Evolutionary conservation across 2,113 vertebrate genomes (phyloP), one percentile per base, ranked within the genome.

Genomic region (Cebidichthys violaceus): DNA sequence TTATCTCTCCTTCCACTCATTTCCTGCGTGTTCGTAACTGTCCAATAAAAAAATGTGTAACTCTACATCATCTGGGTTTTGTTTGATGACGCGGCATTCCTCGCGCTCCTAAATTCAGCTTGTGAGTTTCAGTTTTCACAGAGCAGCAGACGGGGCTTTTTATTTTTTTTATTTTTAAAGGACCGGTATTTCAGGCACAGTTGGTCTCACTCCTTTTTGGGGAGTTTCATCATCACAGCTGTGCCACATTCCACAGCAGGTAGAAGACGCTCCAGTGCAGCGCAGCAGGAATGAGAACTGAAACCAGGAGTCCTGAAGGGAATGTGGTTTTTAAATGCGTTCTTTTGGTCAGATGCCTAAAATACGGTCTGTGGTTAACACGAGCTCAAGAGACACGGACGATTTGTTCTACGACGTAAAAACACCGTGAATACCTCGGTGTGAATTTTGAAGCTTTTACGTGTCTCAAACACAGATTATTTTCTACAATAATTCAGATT

Each of bases 181-280:
- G 62, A 59, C 71, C 20, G 60, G 73, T 74, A n/a, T 77, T 77
- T 69, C 79, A 43, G 54, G 67, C 57, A 0, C 39, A 47, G 69
- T 70, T 10, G 57, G 55, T 90, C 57, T 17, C 86, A 79, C 76
- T 31, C 18, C 45, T 66, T 4, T 50, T 31, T 3, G 29, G 3
- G 33, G 75, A 22, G 18, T 68, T 52, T 71, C n/a, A 39, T 39
- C 67, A 10, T 57, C 82, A 79, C 78, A 11, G 45, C 4, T 61
- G n/a, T 41, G 73, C 73, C n/a, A 89, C 81, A 85, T 88, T 92
- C 75, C 85, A 43, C 82, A 75, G n/a, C 11, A 6, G 27, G 57
- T 0, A 8, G 66, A 76, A 15, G 60, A 22, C 6, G 82, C 18
- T 8, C 9, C 37, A 9, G 7, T 37, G 8, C 41, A 43, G 43